Evolutionary conservation across 2,888 invertebrate genomes (phyloP), one percentile per base, ranked within the genome.

Genomic region (Lasioglossum pauxillum): DNA sequence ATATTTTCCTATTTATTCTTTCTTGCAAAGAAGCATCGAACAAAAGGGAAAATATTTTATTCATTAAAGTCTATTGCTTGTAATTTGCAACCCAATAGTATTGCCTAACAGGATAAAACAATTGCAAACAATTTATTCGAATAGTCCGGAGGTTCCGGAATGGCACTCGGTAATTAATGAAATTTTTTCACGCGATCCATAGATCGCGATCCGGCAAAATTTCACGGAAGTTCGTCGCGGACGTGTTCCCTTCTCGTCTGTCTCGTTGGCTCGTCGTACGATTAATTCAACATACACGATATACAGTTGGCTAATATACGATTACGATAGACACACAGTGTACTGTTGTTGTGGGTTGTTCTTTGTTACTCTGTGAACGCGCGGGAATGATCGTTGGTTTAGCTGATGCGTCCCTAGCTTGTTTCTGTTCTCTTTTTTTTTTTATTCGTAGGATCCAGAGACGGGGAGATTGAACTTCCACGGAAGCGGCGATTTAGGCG

Each of bases 241-340:
- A 46, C 44, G 14, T 78, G 71, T n/a, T 14, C 46, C n/a, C 64
- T 46, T 46, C 5, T 31, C 23, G 3, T 35, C 12, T 67, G 31
- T 78, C 71, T 38, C 57, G 53, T n/a, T 53, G 41, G 27, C 73
- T 72, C 41, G 31, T 41, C 73, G 73, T 80, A 80, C 75, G 44
- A 67, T 75, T 82, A 80, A 76, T 75, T 78, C 64, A 73, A 79
- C 74, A 71, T 83, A 81, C 77, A 80, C 60, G 74, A 78, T 87
- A 78, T 83, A 88, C 82, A 81, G 64, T 84, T 78, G 86, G 75
- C 80, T 86, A 89, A 89, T 82, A 82, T 78, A 89, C 79, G 82
- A 88, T 88, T 86, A 88, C 83, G 81, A 89, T 89, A 89, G 88
- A 88, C 84, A 88, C 81, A 86, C 69, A 89, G 71, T 60, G 83